Evolutionary conservation across 2,888 invertebrate species (phyloP).

Genomic region (Oithona nana): DNA sequence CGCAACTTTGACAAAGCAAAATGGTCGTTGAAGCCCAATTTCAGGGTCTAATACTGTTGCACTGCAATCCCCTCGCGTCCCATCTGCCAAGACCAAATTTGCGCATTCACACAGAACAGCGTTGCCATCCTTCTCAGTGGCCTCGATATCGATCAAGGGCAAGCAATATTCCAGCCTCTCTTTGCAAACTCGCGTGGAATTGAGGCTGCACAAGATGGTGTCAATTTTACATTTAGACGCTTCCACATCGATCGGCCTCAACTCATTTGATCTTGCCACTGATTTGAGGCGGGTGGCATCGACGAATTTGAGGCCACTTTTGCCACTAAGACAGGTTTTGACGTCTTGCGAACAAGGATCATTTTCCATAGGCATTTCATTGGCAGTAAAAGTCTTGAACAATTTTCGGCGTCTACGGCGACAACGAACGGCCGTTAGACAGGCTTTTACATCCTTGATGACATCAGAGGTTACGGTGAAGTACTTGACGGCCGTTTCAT

Average conservation of each 20-base stretch:
- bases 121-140: background rate
- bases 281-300: background rate
- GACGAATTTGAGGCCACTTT: background rate
- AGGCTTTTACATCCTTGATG: constrained; percentile 2
- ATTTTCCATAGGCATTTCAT: background rate
- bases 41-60: background rate
- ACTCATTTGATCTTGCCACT: background rate
- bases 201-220: background rate
- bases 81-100: background rate
- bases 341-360: background rate
- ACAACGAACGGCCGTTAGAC: background rate
- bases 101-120: background rate
- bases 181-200: background rate
- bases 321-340: background rate
- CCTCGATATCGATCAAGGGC: background rate
- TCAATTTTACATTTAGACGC: constrained; percentile 1
- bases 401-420: background rate
- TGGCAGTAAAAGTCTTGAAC: background rate
- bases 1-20: background rate
- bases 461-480: background rate
- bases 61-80: background rate
- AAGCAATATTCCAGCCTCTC: background rate
- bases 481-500: background rate
- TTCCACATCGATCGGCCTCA: background rate
- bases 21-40: background rate